These are phyloP conservation scores for Bergia sp. DNA, from an alignment of 92 coral and sea anemone genomes.

Conservation along the genomic window DNA sequence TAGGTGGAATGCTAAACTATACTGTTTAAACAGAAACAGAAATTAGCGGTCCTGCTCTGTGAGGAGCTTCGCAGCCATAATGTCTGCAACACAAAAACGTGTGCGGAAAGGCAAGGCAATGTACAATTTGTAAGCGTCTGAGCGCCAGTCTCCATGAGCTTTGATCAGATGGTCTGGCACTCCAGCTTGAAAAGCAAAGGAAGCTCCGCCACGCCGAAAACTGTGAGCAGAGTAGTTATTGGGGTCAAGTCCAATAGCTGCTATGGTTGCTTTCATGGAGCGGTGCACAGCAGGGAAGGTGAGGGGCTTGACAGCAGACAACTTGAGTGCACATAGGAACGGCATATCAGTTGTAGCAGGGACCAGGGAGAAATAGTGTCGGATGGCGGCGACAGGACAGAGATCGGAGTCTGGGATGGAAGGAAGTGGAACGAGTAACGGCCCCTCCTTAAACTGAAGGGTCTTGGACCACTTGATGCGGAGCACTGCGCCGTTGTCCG, in stretches of 20 bases:
- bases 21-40: not conserved
- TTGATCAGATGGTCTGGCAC: conserved; percentile 29
- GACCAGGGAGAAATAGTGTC: not conserved
- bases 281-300: not conserved
- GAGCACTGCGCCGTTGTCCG: conserved; percentile 6
- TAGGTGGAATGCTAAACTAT: not conserved
- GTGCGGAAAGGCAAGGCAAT: conserved; percentile 5
- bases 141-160: conserved; percentile 44
- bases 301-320: conserved; percentile 1
- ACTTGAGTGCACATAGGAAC: conserved; percentile 12
- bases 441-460: conserved; percentile 24
- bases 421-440: conserved; percentile 27
- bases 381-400: conserved; percentile 20
- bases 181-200: conserved; percentile 37
- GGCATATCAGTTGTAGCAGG: conserved; percentile 11
- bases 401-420: conserved; percentile 21
- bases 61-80: not conserved
- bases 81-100: conserved; percentile 18
- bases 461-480: conserved; percentile 35
- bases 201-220: not conserved
- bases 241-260: not conserved
- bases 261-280: not conserved
- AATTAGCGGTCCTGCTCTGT: not conserved
- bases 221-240: not conserved
- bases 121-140: conserved; percentile 34